phyloP scores from a whole-genome alignment of 2,113 vertebrate species.

The Thunnus thynnus region DNA sequence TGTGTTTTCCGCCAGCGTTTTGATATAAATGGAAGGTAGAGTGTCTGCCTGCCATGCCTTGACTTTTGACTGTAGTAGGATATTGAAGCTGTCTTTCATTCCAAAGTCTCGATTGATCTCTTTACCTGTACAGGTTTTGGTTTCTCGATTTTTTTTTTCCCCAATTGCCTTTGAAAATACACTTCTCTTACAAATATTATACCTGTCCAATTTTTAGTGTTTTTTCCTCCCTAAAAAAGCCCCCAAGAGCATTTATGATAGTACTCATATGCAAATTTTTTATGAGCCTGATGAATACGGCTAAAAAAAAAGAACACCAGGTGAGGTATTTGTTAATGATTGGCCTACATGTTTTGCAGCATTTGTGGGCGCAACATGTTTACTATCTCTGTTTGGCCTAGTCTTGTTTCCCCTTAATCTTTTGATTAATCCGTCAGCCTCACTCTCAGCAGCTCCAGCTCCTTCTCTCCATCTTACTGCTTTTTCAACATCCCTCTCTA shows the following conservation, averaged over 20 bases:
- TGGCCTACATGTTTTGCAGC: neutral
- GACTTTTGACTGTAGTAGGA: neutral
- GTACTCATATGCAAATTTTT: too few relatives aligned
- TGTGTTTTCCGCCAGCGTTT: neutral
- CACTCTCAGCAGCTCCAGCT: slow-evolving; percentile 5
- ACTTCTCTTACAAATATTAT: too few relatives aligned
- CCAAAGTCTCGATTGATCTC: neutral
- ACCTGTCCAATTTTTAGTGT: too few relatives aligned
- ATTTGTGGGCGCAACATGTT: neutral
- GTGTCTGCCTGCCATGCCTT: neutral
- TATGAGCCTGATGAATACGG: neutral
- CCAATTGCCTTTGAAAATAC: too few relatives aligned
- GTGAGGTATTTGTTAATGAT: neutral
- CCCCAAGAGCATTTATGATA: too few relatives aligned
- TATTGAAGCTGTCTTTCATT: neutral
- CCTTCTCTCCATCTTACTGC: slow-evolving; percentile 14
- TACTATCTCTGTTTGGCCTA: slow-evolving; percentile 12
- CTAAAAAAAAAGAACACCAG: neutral
- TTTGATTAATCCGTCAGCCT: slow-evolving; percentile 29
- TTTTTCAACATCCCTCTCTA: slow-evolving; percentile 1
- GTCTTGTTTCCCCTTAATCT: slow-evolving; percentile 38
- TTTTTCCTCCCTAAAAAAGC: too few relatives aligned
- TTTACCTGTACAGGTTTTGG: neutral
- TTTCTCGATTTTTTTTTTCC: neutral
- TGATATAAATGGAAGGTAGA: neutral